Evolutionary conservation across 1,140 invertebrate genomes (phyloP), one percentile per base, ranked within the genome.

Genomic region (Aradophagus sp.): DNA sequence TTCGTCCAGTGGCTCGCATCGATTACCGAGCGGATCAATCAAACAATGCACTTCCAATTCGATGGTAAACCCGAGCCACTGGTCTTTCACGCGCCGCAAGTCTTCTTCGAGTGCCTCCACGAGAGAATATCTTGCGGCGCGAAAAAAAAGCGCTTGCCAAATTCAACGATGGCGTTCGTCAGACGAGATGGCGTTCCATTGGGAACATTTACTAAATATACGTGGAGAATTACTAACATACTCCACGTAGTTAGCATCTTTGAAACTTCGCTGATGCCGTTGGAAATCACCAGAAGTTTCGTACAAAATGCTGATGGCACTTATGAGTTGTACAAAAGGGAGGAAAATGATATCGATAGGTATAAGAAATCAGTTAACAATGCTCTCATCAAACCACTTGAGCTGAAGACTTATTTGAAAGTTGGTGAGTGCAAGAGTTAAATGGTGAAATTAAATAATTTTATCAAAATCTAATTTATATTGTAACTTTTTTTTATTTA

Each of bases 1-100:
- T 93, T 93, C 79, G 81, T 89, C 1, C 85, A 89, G 47, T 93
- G 92, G 92, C 83, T 93, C 2, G 88, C 89, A 0, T 91, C 90
- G 55, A 90, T 93, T 14, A 93, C 92, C 10, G 92, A 94, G 79
- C 84, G 90, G 45, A 92, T 94, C 42, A 93, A 94, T 82, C 89
- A 91, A 77, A 89, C 91, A 2, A 93, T 94, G 91, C 91, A 93
- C 82, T 93, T 90, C 80, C 90, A 92, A 70, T 91, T 92, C 75
- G 86, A 87, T 79, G 92, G 91, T 53, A 89, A 89, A 80, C 90
- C 92, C 5, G 90, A 92, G 17, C 89, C 91, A 0, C 78, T 93
- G 16, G 88, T 92, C 17, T 93, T 93, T 78, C 90, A 91, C 73
- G 89, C 91, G 29, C 91, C 92, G 2, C 87, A 90, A 83, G 76